These are phyloP conservation scores for Brevipalpus yothersi DNA, from an alignment of 1,140 invertebrate genomes.

Conservation along the genomic window DNA sequence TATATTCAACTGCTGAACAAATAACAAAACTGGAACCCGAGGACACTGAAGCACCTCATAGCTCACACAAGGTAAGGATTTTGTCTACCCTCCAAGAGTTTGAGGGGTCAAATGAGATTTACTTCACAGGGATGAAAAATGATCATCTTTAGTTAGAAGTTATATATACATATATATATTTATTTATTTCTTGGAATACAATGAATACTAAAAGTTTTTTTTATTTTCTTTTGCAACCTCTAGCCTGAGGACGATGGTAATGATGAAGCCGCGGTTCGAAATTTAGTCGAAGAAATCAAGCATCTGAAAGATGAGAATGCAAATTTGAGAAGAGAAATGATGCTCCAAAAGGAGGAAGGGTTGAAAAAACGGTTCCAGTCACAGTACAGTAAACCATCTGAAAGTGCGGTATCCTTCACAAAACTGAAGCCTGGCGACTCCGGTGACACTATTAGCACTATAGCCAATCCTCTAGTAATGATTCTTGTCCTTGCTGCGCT, in stretches of 20 bases:
- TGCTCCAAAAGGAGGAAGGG: slow-evolving; percentile 1
- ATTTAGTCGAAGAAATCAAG: not conserved
- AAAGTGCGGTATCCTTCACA: not conserved
- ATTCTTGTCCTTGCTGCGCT: not conserved
- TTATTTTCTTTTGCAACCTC: not conserved
- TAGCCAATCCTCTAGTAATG: not conserved
- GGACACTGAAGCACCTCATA: not conserved
- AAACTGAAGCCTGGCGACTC: not conserved
- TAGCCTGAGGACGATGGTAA: not conserved
- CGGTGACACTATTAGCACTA: not conserved
- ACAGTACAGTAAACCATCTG: not conserved
- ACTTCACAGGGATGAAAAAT: not conserved
- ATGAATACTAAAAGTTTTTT: not conserved
- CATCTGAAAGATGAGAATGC: not conserved
- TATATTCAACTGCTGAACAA: not conserved
- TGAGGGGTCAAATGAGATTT: not conserved
- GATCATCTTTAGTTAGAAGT: not conserved
- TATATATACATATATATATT: too few species aligned
- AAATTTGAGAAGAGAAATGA: not conserved
- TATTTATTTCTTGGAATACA: not conserved
- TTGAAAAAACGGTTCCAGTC: not conserved
- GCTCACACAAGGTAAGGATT: not conserved
- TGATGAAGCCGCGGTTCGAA: not conserved
- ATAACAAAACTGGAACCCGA: not conserved
- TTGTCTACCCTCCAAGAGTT: not conserved